These are phyloP conservation scores for Porites divaricata DNA, from an alignment of 92 coral and sea anemone genomes.

Conservation along the genomic window DNA sequence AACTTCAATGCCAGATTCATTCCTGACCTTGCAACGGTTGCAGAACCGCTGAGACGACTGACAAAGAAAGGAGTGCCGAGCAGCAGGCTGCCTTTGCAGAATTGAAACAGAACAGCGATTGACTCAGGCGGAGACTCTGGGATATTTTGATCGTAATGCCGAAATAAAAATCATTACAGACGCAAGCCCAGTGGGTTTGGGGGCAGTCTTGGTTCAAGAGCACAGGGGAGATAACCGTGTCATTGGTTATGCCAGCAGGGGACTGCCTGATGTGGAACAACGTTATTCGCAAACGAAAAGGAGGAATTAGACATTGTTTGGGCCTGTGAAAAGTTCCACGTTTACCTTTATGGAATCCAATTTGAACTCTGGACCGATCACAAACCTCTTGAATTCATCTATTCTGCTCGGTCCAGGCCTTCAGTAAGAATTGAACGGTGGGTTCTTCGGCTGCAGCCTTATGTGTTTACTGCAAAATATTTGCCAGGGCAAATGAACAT, in stretches of 20 bases:
- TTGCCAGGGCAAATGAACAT: constrained; percentile 44
- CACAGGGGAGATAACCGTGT: constrained; percentile 40
- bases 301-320: constrained; percentile 34
- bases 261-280: constrained; percentile 47
- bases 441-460: constrained; percentile 40
- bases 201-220: constrained; percentile 56
- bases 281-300: constrained; percentile 43
- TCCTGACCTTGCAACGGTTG: constrained; percentile 31
- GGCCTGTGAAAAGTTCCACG: constrained; percentile 41
- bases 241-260: constrained; percentile 52
- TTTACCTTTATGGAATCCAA: constrained; percentile 33
- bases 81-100: constrained; percentile 46
- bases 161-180: constrained; percentile 53
- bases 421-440: constrained; percentile 40
- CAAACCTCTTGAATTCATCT: constrained; percentile 48
- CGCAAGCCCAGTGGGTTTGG: constrained; percentile 68
- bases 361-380: constrained; percentile 48
- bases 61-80: constrained; percentile 35
- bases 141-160: constrained; percentile 36
- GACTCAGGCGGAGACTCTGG: constrained; percentile 32
- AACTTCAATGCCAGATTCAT: constrained; percentile 49
- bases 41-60: constrained; percentile 56
- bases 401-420: constrained; percentile 37
- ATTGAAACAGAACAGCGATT: constrained; percentile 43
- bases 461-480: constrained; percentile 28